Base-by-base conservation (phyloP, 1,140 invertebrate genomes). In the Hylaeus anthracinus region DNA sequence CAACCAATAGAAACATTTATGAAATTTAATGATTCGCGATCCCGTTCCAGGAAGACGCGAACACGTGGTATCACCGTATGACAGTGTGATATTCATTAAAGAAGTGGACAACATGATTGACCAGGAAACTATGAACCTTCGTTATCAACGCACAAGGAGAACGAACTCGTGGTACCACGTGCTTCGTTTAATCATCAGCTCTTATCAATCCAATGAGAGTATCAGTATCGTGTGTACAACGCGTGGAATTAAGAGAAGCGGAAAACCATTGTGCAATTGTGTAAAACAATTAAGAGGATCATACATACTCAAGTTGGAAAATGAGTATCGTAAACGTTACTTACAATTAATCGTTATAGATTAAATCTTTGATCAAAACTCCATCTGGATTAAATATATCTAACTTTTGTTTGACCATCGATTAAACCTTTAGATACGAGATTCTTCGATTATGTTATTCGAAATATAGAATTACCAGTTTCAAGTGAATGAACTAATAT, bases 121-220 rank as follows among this genome's bases (percentile, higher is more conserved):
- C 55, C 81, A 53, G 77, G 72, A 88, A 82, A 82, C 76, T 78
- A 77, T 83, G 74, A 14, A 87, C 63, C 45, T 84, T 78, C 74
- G 65, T 86, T 82, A 87, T 86, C 80, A 41, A 12, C 67, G 55
- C 48, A 45, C 60, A 77, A 84, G 67, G 58, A 88, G 73, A 82
- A 82, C 61, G 77, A 79, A 84, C 82, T 86, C 74, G 72, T 63
- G 43, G 48, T 69, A 75, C 67, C 79, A 65, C 70, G 67, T 82
- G 83, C n/a, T 60, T 1, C 64, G 61, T 72, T 79, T 72, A 75
- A 85, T 60, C 41, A 10, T 72, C 37, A 26, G 10, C 12, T 39
- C 55, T 72, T 51, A 71, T 65, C 14, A 53, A 8, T n/a, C 4
- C 14, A 43, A 45, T 63, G 14, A 51, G 41, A 72, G 48, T 60